These are phyloP conservation scores for Plagodis dolabraria DNA, from an alignment of 2,888 invertebrate species.

Conservation along the genomic window DNA sequence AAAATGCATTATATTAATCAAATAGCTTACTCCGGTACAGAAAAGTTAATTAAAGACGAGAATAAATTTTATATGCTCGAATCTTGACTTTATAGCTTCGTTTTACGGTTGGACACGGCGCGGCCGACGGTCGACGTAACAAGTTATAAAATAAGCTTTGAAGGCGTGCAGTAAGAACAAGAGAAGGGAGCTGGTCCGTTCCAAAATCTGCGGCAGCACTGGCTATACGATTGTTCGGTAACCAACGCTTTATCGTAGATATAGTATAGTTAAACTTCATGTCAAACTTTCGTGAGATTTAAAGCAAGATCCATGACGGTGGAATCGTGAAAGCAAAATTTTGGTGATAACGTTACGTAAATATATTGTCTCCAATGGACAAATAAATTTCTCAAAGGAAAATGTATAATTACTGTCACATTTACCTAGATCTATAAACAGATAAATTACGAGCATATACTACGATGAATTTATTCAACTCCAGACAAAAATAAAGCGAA, in stretches of 20 bases:
- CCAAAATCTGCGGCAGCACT: neutral
- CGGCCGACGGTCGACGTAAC: constrained; percentile 14
- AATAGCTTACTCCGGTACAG: constrained; percentile 31
- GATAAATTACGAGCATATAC: no score
- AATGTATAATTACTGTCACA: no score
- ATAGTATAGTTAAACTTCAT: neutral
- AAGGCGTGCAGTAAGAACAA: constrained; percentile 4
- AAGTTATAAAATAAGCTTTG: constrained; percentile 37
- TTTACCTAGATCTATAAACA: no score
- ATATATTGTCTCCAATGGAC: no score
- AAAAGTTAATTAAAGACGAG: constrained; percentile 37
- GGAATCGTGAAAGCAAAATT: no score
- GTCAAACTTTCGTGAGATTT: no score
- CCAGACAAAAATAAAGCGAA: no score
- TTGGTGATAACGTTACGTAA: no score
- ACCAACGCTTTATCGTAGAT: neutral
- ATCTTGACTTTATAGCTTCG: constrained; percentile 39
- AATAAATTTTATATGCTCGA: constrained; percentile 38
- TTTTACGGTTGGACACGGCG: constrained; percentile 33
- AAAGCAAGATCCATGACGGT: no score
- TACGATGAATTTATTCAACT: no score
- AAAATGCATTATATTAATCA: constrained; percentile 30
- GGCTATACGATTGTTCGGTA: no score
- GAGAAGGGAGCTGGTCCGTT: constrained; percentile 13
- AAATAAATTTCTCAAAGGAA: no score